Evolutionary conservation across 2,797 vertebrate species (phyloP).

Genomic region (Myotis planiceps): DNA sequence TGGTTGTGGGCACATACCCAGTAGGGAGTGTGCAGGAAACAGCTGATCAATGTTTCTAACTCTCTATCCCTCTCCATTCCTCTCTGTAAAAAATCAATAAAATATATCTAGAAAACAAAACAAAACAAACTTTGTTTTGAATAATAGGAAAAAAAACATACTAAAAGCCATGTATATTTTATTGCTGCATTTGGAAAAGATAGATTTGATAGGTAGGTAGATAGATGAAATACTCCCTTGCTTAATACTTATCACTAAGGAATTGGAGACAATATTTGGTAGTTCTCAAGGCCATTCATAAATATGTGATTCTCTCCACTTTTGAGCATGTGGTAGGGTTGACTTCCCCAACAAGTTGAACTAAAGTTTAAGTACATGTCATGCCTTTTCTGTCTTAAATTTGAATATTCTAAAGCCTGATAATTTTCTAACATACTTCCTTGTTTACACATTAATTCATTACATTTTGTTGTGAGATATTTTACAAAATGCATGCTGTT

Average conservation of each 20-base stretch:
- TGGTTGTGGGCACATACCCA: no score
- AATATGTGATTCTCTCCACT: not conserved
- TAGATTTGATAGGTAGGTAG: not conserved
- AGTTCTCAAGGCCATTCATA: not conserved
- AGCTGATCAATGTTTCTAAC: no score
- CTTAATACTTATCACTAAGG: not conserved
- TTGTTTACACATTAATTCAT: not conserved
- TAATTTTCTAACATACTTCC: not conserved
- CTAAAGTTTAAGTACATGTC: not conserved
- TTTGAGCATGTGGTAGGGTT: not conserved
- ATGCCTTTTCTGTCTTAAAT: not conserved
- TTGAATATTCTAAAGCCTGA: not conserved
- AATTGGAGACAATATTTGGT: not conserved
- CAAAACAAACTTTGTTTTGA: not conserved
- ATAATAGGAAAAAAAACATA: not conserved
- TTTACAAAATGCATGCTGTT: not conserved
- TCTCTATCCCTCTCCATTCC: no score
- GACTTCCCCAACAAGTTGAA: not conserved
- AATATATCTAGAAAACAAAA: no score
- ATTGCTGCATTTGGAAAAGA: not conserved
- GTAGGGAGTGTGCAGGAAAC: no score
- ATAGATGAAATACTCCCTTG: not conserved
- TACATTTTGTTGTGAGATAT: not conserved
- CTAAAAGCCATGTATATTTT: not conserved
- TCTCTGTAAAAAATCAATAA: no score